Conservation (phyloP, 2,113 vertebrate genomes). For the Sylvia atricapilla region DNA sequence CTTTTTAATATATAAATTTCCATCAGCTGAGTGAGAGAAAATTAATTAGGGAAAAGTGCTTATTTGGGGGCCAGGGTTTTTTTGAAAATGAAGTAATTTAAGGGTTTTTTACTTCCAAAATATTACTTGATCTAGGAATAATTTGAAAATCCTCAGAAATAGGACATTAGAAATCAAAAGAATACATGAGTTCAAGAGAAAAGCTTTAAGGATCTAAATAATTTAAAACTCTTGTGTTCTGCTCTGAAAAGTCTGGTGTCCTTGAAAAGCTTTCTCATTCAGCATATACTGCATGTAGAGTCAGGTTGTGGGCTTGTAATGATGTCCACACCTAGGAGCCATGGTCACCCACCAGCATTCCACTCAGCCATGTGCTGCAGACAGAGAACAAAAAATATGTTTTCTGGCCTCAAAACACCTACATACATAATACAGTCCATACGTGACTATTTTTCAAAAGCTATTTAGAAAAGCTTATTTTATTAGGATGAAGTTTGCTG, state of each 20-base stretch:
- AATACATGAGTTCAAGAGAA: not conserved
- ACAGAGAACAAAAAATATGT: slow-evolving; percentile 45
- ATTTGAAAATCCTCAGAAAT: not conserved
- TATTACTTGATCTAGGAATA: not conserved
- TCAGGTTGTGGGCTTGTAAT: not conserved
- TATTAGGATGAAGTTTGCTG: slow-evolving; percentile 24
- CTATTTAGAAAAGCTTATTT: slow-evolving; percentile 37
- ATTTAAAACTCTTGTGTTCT: not conserved
- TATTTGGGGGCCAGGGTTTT: not conserved
- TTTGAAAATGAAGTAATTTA: not conserved
- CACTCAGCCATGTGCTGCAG: not conserved
- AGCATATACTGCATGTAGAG: not conserved
- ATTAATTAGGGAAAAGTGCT: not conserved
- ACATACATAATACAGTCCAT: slow-evolving; percentile 35
- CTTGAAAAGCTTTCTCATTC: not conserved
- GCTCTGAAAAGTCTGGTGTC: not conserved
- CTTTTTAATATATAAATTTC: not conserved
- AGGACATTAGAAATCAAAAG: not conserved
- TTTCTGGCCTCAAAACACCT: slow-evolving; percentile 54
- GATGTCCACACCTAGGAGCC: not conserved
- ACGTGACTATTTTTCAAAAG: slow-evolving; percentile 40
- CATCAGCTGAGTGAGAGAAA: not conserved
- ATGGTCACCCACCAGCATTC: slow-evolving; percentile 2
- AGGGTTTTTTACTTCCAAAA: not conserved
- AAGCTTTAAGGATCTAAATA: not conserved